Base-by-base conservation (phyloP, 2,797 vertebrate species). In the Xenentodon cancila region DNA sequence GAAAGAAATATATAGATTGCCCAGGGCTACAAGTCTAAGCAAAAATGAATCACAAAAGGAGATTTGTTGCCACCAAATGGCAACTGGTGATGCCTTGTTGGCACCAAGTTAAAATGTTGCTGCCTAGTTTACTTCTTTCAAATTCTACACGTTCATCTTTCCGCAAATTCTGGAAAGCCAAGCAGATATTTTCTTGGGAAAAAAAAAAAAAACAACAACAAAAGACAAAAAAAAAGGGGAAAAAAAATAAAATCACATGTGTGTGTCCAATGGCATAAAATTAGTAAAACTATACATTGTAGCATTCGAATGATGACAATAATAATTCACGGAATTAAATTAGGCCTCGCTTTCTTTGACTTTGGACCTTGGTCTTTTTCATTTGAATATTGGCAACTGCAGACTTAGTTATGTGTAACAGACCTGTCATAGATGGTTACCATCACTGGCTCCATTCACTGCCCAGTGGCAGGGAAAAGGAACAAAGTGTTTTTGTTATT, bases 391-490 rank as follows among this genome's bases (percentile, higher is more conserved):
- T 79, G 79, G 61, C 67, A 71, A 80, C 75, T 77, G 60, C 59
- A 53, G 71, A 71, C 72, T 73, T 71, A 71, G 63, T 73, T 74
- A 81, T 64, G 68, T 73, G 69, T 87, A 90, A 90, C 82, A 77
- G 84, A 68, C 85, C 80, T 89, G 89, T 90, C 88, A 88, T 43
- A 73, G 76, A 81, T 63, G 90, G 88, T 90, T 75, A 89, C 69
- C 79, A 77, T 88, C 83, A 74, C 66, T 17, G 46, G 65, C 51
- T 64, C 68, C 65, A 80, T 84, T 90, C 79, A 82, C 64, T 69
- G 72, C 81, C 73, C 37, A 55, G 59, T 64, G 72, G 61, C 59
- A 78, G 45, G 40, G 69, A 63, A 55, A 69, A 67, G 59, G 30
- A 32, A 32, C 45, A 83, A 63, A 46, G 70, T 63, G 71, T 72